Evolutionary conservation across 1,140 invertebrate genomes (phyloP).

Genomic region (Hyposmocoma kahamanoa): DNA sequence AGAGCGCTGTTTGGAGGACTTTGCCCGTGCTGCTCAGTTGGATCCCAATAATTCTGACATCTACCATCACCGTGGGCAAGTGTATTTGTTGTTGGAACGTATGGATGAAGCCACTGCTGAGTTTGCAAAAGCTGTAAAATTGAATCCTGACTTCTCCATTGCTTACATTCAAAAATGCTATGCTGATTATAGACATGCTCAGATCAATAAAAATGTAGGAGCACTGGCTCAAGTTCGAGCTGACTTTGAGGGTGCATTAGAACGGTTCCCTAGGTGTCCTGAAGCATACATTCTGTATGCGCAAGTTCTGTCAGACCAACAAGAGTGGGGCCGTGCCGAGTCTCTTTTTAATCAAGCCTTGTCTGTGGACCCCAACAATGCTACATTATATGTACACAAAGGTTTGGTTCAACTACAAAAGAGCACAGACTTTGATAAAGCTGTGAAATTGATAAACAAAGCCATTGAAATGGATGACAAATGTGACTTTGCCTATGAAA

Average conservation of each 20-base stretch:
- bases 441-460: conserved; percentile 84
- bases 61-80: conserved; percentile 83
- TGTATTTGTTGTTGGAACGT: conserved; percentile 87
- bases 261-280: conserved; percentile 87
- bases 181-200: conserved; percentile 85
- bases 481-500: conserved; percentile 96
- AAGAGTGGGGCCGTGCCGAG: conserved; percentile 88
- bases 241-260: conserved; percentile 83
- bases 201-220: conserved; percentile 74
- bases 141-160: conserved; percentile 88
- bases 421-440: conserved; percentile 86
- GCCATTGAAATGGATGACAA: conserved; percentile 91
- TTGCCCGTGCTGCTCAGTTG: conserved; percentile 82
- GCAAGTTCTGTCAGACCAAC: conserved; percentile 88
- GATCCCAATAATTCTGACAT: conserved; percentile 89
- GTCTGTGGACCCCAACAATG: conserved; percentile 89
- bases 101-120: conserved; percentile 86
- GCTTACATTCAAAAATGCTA: conserved; percentile 92
- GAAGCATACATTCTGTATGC: conserved; percentile 90
- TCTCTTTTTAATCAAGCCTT: conserved; percentile 86
- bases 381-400: conserved; percentile 89
- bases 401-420: conserved; percentile 89
- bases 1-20: conserved; percentile 84
- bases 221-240: conserved; percentile 74
- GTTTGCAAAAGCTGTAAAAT: conserved; percentile 86